Evolutionary conservation across 2,888 invertebrate genomes (phyloP).

Genomic region (Hartigia nigra): DNA sequence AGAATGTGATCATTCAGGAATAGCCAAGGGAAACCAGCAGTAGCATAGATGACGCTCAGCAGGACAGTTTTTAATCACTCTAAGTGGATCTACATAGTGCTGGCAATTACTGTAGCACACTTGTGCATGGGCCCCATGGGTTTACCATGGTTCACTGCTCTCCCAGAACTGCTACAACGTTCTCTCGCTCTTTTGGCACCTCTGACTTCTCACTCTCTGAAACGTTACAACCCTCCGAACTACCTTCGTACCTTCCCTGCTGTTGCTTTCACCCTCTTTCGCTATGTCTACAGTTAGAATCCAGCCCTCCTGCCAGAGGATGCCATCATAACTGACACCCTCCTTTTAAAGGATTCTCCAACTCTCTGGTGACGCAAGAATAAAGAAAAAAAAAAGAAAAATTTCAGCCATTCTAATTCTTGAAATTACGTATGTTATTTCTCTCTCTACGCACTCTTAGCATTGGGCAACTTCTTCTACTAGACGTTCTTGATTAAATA

Average conservation of each 20-base stretch:
- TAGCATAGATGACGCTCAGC: constrained; percentile 54
- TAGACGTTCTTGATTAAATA: not conserved
- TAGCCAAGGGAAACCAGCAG: constrained; percentile 15
- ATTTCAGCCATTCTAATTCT: not conserved
- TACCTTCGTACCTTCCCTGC: not conserved
- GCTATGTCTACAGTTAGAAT: not conserved
- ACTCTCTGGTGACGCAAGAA: not conserved
- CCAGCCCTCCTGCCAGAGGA: not conserved
- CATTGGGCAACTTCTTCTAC: not conserved
- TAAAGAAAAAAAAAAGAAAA: not conserved
- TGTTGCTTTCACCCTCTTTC: not conserved
- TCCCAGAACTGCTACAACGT: not conserved
- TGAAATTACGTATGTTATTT: not conserved
- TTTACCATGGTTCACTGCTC: constrained; percentile 18
- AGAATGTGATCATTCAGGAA: constrained; percentile 1
- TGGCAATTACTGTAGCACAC: constrained; percentile 63
- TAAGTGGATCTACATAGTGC: constrained; percentile 67
- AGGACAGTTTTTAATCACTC: constrained; percentile 67
- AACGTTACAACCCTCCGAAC: not conserved
- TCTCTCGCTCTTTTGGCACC: not conserved
- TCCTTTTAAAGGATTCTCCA: not conserved
- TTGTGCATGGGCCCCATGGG: constrained; percentile 59
- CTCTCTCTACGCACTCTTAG: not conserved
- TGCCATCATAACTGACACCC: not conserved
- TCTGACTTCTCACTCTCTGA: not conserved